Evolutionary conservation across 2,888 invertebrate species (phyloP).

Genomic region (Ischnura elegans): DNA sequence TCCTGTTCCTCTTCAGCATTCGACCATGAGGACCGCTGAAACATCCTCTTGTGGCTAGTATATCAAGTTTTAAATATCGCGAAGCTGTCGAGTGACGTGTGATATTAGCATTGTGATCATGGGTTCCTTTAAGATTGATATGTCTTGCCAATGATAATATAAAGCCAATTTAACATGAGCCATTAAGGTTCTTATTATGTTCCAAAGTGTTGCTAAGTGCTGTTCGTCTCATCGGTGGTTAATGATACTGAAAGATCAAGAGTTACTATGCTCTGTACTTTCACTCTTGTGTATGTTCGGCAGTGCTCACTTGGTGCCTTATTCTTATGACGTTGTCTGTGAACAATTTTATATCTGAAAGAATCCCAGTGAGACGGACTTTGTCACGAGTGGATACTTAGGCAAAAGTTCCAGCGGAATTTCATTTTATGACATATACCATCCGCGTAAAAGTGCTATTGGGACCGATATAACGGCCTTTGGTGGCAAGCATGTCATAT

Average conservation of each 20-base stretch:
- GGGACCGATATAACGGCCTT: too few species aligned
- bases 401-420: too few species aligned
- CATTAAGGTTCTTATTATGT: constrained; percentile 19
- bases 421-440: too few species aligned
- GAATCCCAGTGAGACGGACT: too few species aligned
- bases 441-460: too few species aligned
- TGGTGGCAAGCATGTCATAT: too few species aligned
- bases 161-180: not conserved
- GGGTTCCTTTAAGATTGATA: not conserved
- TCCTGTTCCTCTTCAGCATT: not conserved
- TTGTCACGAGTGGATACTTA: too few species aligned
- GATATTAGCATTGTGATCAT: not conserved
- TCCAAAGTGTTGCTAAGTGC: not conserved
- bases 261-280: not conserved
- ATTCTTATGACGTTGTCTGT: not conserved
- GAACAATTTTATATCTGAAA: not conserved
- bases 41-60: too few species aligned
- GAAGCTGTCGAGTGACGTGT: not conserved
- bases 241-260: not conserved
- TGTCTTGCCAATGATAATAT: not conserved
- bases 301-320: not conserved
- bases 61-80: not conserved
- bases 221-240: not conserved
- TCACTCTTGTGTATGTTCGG: not conserved
- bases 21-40: not conserved